Evolutionary conservation across 2,888 invertebrate genomes (phyloP).

Genomic region (Iselma pallidipennis): DNA sequence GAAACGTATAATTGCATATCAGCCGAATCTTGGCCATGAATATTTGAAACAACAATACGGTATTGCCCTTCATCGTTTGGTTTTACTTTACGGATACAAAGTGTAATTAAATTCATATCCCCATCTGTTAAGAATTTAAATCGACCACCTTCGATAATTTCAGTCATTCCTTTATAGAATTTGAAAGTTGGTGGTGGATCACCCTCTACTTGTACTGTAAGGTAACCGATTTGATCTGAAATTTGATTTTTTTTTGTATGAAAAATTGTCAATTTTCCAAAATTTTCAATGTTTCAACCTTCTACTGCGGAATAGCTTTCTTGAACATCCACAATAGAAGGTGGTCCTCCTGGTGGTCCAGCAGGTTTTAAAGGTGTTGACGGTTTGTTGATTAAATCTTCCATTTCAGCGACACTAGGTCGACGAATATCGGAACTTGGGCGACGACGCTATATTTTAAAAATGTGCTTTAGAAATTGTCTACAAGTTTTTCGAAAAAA

Average conservation of each 20-base stretch:
- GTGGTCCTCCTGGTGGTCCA: conserved; percentile 78
- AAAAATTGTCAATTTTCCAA: background rate
- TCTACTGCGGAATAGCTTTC: conserved; percentile 96
- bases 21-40: conserved; percentile 93
- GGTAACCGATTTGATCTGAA: conserved; percentile 88
- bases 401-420: conserved; percentile 87
- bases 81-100: conserved; percentile 95
- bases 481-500: too few species aligned
- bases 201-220: conserved; percentile 92
- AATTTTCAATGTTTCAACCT: conserved; percentile 63
- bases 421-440: conserved; percentile 89
- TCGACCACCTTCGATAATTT: conserved; percentile 93
- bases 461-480: too few species aligned
- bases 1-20: conserved; percentile 97
- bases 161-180: conserved; percentile 92
- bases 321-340: conserved; percentile 89
- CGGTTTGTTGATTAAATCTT: conserved; percentile 88
- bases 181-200: conserved; percentile 93
- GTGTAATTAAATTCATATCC: conserved; percentile 86
- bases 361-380: conserved; percentile 84
- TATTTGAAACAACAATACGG: conserved; percentile 88
- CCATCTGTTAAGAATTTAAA: conserved; percentile 96
- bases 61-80: conserved; percentile 97
- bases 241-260: conserved; percentile 5
- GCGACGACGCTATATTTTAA: conserved; percentile 69